These are phyloP conservation scores for Turdus rufiventris DNA, from an alignment of 2,113 vertebrate species.

Conservation along the genomic window DNA sequence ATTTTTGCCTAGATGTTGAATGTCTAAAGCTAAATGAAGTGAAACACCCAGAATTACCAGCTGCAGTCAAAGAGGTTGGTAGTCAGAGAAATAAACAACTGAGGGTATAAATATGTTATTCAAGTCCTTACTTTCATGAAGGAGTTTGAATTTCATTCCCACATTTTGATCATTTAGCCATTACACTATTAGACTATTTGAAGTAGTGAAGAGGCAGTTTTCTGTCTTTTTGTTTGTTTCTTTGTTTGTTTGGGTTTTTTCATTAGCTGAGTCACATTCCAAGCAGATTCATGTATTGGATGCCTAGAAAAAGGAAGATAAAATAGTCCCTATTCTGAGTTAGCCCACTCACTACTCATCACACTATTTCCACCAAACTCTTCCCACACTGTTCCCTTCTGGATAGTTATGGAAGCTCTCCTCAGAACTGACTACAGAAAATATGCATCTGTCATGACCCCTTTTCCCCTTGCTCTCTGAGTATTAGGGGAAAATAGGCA, in stretches of 20 bases:
- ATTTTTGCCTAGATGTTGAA: neutral
- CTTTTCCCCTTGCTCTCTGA: neutral
- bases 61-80: neutral
- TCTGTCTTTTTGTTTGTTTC: accelerated
- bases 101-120: neutral
- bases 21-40: neutral
- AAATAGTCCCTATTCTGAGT: neutral
- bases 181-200: neutral
- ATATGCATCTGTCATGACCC: neutral
- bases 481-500: neutral
- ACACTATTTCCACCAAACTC: neutral
- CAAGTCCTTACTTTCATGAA: neutral
- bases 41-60: neutral
- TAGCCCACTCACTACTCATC: neutral
- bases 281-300: neutral
- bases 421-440: neutral
- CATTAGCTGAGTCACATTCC: neutral
- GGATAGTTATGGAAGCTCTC: neutral
- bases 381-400: neutral
- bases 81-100: neutral
- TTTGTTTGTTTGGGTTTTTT: too few relatives aligned
- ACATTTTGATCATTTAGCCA: neutral
- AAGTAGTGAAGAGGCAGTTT: neutral
- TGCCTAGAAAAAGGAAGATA: neutral
- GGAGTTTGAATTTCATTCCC: neutral